Base-by-base conservation (phyloP, 2,888 invertebrate genomes). In the Schrankia costaestrigalis region DNA sequence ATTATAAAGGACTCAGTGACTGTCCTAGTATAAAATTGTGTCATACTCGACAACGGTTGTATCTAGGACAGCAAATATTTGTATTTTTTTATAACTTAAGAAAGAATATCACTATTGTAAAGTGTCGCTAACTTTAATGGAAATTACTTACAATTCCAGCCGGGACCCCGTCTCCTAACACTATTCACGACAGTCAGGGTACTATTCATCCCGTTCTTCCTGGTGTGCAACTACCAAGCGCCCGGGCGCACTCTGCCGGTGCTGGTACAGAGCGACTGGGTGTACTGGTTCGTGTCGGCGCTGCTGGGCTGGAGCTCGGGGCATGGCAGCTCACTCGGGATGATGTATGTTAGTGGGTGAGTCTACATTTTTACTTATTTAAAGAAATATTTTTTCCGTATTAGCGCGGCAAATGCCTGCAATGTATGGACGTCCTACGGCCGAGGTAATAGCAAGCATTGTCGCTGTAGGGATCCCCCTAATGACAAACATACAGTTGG, bases 291-390 rank as follows among this genome's bases (percentile, higher is more conserved):
- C 3, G 90, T 93, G 9, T 93, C 92, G 0, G 85, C 93, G 0
- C 62, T 94, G 1, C 90, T 98, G 89, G 97, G 96, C 4, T 89
- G 97, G 63, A 94, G 93, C 31, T 96, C 95, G 22, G 99, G 99
- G 0, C 99, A 99, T 71, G 94, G 93, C 58, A 97, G 96, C 73
- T 96, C 97, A 11, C 79, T 97, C 11, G 93, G 92, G 28, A 97
- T 97, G 97, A 97, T 97, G 95, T 97, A 96, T 81, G 93, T 95
- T 31, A 93, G 95, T 25, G 91, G 93, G 96, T 96, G 80, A 90
- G 91, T 83, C 9, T n/a, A 8, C 10, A 9, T 25, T 13, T 25
- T 25, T 25, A 10, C 10, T 8, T 21, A 4, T 8, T 5, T n/a
- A 19, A 7, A 19, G 7, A 17, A 5, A 5, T 17, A 7, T 17